phyloP scores from a whole-genome alignment of 1,140 invertebrate genomes.

The Drosophila tropicalis region DNA sequence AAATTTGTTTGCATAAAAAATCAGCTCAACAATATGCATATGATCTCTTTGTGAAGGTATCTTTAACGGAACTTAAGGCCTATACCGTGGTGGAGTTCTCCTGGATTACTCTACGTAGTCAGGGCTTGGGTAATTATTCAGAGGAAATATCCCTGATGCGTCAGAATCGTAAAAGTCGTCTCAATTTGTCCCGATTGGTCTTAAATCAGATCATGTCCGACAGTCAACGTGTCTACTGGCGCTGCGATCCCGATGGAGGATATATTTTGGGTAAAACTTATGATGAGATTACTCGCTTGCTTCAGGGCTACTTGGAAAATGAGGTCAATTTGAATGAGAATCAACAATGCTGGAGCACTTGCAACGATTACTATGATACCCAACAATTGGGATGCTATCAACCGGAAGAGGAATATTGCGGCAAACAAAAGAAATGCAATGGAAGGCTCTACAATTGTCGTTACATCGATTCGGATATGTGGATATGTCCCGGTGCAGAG shows the following conservation, averaged over 20 bases:
- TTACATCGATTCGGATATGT: slow-evolving; percentile 92
- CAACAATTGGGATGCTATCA: slow-evolving; percentile 87
- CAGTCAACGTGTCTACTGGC: slow-evolving; percentile 87
- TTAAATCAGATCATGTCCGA: slow-evolving; percentile 86
- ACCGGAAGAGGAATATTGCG: slow-evolving; percentile 87
- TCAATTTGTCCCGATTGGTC: slow-evolving; percentile 86
- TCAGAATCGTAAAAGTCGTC: slow-evolving; percentile 86
- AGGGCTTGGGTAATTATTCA: slow-evolving; percentile 88
- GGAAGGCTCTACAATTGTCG: slow-evolving; percentile 91
- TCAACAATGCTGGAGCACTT: slow-evolving; percentile 89
- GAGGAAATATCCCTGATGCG: slow-evolving; percentile 86
- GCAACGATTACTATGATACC: slow-evolving; percentile 88
- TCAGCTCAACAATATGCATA: slow-evolving; percentile 91
- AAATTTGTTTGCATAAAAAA: slow-evolving; percentile 88
- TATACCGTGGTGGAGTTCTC: slow-evolving; percentile 94
- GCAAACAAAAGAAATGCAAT: slow-evolving; percentile 87
- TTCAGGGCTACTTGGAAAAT: slow-evolving; percentile 94
- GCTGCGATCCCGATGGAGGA: slow-evolving; percentile 87
- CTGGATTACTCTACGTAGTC: slow-evolving; percentile 89
- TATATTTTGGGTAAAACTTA: slow-evolving; percentile 86
- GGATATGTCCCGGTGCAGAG: slow-evolving; percentile 87
- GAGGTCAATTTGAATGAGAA: slow-evolving; percentile 91
- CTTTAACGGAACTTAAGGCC: slow-evolving; percentile 91
- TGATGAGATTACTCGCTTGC: slow-evolving; percentile 89
- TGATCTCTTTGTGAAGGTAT: slow-evolving; percentile 90